phyloP scores from a whole-genome alignment of 2,797 vertebrate species.

The Mustela erminea region DNA sequence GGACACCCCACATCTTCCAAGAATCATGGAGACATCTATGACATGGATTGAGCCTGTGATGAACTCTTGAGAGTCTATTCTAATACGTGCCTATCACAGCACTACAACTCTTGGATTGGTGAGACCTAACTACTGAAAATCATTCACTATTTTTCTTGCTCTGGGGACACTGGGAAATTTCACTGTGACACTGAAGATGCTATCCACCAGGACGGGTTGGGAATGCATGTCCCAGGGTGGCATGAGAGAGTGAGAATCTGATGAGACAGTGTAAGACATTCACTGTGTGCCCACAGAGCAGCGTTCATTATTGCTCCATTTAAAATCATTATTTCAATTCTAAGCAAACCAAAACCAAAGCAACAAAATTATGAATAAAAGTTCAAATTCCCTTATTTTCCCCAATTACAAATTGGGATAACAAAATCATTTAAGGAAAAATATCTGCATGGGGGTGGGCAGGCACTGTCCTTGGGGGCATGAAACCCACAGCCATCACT shows the following conservation, averaged over 20 bases:
- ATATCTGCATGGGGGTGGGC: neutral
- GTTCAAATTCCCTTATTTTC: neutral
- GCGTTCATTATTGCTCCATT: accelerated
- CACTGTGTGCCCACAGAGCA: neutral
- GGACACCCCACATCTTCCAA: neutral
- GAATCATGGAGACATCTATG: accelerated
- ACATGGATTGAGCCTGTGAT: accelerated
- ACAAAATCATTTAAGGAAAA: neutral
- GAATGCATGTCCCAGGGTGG: accelerated
- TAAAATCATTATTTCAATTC: neutral
- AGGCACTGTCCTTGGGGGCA: neutral
- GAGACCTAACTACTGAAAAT: neutral
- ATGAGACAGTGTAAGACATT: accelerated
- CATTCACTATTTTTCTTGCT: neutral
- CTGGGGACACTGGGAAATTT: neutral
- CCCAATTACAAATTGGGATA: neutral
- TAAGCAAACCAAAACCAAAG: neutral
- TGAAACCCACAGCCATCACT: neutral
- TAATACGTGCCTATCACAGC: accelerated
- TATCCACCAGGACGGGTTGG: neutral
- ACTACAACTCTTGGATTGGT: neutral
- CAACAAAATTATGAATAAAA: neutral
- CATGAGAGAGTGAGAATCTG: neutral
- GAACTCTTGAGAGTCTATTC: too few relatives aligned
- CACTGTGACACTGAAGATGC: neutral